Evolutionary conservation across 1,140 invertebrate genomes (phyloP), one percentile per base, ranked within the genome.

Genomic region (Leptopilina boulardi): DNA sequence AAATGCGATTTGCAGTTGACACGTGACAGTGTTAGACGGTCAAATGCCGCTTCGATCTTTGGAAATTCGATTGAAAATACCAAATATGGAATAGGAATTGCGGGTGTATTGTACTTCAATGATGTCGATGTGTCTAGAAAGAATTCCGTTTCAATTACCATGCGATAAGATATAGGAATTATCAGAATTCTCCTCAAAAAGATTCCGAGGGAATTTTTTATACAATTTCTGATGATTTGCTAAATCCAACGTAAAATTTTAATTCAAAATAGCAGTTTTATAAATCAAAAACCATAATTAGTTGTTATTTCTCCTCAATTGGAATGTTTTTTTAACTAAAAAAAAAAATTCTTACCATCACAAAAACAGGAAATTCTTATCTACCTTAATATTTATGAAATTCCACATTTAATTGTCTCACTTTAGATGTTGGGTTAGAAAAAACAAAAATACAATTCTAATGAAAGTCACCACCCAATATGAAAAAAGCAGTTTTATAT

Each of bases 21-120:
- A 71, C 70, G 70, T 74, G 47, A 47, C 42, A 74, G 42, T 38
- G 34, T 38, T 38, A 74, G 21, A 30, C 42, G 10, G 47, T n/a
- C 47, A 26, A 26, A 74, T 51, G 44, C 30, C 30, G 30, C 47
- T 26, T 21, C 6, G 18, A 72, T n/a, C 23, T 51, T 66, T 82
- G 84, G 84, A 84, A 85, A 85, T 79, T 74, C 73, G 82, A 85
- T 85, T 9, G 34, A 76, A 80, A 85, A 80, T 30, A 51, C 84
- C 84, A 85, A 85, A 73, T 85, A 85, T 71, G 84, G 84, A 11
- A 71, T 47, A 81, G 73, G 71, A 84, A 78, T 85, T 83, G 84
- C 80, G 82, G 84, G 80, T 83, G 83, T 83, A n/a, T n/a, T n/a
- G n/a, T 80, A 74, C 76, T 80, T 77, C 74, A 74, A 51, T 38